Evolutionary conservation across 2,888 invertebrate species (phyloP).

Genomic region (Taphrorychus bicolor): DNA sequence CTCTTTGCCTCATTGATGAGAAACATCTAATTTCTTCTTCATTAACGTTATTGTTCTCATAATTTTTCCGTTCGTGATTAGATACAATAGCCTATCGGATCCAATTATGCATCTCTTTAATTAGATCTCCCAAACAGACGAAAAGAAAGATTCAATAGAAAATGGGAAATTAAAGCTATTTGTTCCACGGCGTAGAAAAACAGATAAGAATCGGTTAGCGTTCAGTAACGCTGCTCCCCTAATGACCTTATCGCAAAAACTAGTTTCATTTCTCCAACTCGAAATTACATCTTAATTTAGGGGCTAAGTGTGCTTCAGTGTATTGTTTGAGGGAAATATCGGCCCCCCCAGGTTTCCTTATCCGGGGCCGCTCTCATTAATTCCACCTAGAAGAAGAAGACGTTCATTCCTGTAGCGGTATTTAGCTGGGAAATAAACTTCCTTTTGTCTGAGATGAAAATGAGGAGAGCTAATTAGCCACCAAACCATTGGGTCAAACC

Average conservation of each 20-base stretch:
- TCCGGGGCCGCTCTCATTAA: neutral
- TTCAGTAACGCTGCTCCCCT: neutral
- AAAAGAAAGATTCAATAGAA: slow-evolving; percentile 4
- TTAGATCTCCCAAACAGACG: neutral
- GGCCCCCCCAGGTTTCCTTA: neutral
- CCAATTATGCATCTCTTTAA: neutral
- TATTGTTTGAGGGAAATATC: neutral
- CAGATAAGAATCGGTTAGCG: slow-evolving; percentile 10
- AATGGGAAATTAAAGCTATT: slow-evolving; percentile 15
- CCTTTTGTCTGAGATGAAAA: too few relatives aligned
- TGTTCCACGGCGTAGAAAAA: slow-evolving; percentile 9
- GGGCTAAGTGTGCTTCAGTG: neutral
- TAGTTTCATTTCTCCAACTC: slow-evolving; percentile 3
- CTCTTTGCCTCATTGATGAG: too few relatives aligned
- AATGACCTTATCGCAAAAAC: neutral
- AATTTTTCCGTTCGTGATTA: too few relatives aligned
- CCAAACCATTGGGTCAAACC: too few relatives aligned
- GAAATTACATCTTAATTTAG: slow-evolving; percentile 8
- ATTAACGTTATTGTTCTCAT: too few relatives aligned
- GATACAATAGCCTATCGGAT: neutral
- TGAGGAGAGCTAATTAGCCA: too few relatives aligned
- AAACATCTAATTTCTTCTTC: too few relatives aligned
- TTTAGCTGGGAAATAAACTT: too few relatives aligned
- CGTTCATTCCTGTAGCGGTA: too few relatives aligned
- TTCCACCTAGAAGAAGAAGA: neutral